These are phyloP conservation scores for Montipora efflorescens DNA, from an alignment of 64 coral and sea anemone species.

Conservation along the genomic window DNA sequence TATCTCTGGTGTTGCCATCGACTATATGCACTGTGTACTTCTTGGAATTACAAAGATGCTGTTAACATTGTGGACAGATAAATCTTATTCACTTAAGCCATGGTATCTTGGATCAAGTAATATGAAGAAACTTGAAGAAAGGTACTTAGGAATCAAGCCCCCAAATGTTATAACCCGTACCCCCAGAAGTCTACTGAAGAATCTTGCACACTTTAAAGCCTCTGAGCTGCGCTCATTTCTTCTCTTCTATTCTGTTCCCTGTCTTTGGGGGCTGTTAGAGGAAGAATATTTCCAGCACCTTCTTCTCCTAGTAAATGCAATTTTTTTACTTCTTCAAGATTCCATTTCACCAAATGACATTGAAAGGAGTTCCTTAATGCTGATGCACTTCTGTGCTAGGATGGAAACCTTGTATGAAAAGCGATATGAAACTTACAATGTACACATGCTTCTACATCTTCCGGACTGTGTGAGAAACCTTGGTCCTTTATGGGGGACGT, in stretches of 20 bases:
- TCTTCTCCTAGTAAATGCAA: constrained; percentile 14
- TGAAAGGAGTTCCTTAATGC: neutral
- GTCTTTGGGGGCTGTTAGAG: constrained; percentile 22
- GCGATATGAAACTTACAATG: constrained; percentile 47
- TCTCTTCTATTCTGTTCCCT: constrained; percentile 37
- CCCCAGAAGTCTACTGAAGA: constrained; percentile 24
- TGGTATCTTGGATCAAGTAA: neutral
- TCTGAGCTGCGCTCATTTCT: constrained; percentile 59
- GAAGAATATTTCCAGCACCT: constrained; percentile 60
- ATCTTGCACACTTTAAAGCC: constrained; percentile 49
- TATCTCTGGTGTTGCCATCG: constrained; percentile 27
- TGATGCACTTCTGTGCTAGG: constrained; percentile 26
- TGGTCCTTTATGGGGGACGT: constrained; percentile 28
- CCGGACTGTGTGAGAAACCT: constrained; percentile 23
- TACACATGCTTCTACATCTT: constrained; percentile 43
- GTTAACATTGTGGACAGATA: constrained; percentile 43
- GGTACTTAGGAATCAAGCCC: neutral
- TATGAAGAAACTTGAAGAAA: too few species aligned
- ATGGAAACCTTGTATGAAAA: constrained; percentile 30
- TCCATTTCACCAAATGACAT: constrained; percentile 46
- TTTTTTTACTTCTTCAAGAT: constrained; percentile 17
- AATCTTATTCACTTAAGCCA: neutral
- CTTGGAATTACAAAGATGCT: constrained; percentile 53
- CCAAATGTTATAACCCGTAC: constrained; percentile 42
- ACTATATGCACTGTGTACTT: constrained; percentile 67